Percentiles rank a stretch among this genome's conserved stretches.
phyloP scores from a whole-genome alignment of 2,797 vertebrate genomes.

The Microctenopoma steveboyesi region DNA sequence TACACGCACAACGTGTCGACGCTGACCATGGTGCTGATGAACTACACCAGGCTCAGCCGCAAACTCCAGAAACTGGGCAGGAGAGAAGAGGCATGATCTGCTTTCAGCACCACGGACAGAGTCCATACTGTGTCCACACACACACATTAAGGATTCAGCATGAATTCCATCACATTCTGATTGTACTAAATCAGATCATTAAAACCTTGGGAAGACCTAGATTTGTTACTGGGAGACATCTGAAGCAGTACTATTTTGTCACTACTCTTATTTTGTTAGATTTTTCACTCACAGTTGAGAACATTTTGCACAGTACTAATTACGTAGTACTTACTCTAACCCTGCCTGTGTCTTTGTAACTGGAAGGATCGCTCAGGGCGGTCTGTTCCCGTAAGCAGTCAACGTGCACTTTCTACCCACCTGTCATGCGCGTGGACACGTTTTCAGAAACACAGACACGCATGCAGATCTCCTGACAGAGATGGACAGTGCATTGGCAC shows the following conservation, averaged over 20 bases:
- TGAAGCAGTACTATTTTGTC: too few relatives aligned
- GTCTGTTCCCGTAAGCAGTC: conserved; percentile 20
- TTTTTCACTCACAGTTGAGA: too few relatives aligned
- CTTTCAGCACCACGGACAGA: conserved; percentile 4
- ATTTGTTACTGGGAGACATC: too few relatives aligned
- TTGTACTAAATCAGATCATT: too few relatives aligned
- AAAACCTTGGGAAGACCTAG: too few relatives aligned
- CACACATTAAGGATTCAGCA: too few relatives aligned
- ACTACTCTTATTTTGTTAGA: too few relatives aligned
- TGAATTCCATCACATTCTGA: too few relatives aligned
- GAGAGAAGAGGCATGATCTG: neutral
- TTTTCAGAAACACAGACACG: conserved; percentile 14
- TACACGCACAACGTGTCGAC: neutral
- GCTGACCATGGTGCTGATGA: conserved; percentile 3
- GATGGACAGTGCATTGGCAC: conserved; percentile 44
- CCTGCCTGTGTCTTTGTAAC: conserved; percentile 3
- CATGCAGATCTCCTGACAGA: conserved; percentile 26
- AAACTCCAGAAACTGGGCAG: neutral
- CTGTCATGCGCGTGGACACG: neutral
- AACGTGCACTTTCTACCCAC: conserved; percentile 3
- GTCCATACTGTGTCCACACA: neutral
- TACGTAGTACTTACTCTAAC: neutral
- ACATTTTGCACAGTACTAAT: too few relatives aligned
- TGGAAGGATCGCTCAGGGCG: neutral
- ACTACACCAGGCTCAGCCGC: neutral